Evolutionary conservation across 2,888 invertebrate genomes (phyloP), one percentile per base, ranked within the genome.

Genomic region (Drosophila austrosaltans): DNA sequence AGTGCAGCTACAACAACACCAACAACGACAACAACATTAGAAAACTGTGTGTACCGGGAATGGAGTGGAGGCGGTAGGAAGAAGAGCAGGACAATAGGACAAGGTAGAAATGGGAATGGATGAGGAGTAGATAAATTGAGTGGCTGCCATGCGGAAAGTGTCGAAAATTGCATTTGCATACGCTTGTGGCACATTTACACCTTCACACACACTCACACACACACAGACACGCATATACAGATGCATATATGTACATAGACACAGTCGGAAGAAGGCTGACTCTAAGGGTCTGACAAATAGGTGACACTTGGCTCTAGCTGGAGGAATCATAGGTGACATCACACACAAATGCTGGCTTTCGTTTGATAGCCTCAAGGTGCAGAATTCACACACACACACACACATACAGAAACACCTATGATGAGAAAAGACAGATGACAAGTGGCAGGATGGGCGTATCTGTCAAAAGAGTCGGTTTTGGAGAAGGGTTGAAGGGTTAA

Each of bases 111-210:
- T 8, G 7, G 30, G 22, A 30, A 12, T n/a, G 56, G 22, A 16
- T 16, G 12, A 30, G 53, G 75, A 74, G 72, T 75, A 81, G 75
- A 86, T 76, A 83, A 88, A 84, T 79, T 73, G 77, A 75, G 62
- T 67, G 71, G 40, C 71, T 79, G 82, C 69, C 84, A 82, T 81
- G 87, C 84, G 77, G 77, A 82, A 87, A 84, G 76, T 86, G 81
- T 77, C 79, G 87, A 86, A 83, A 83, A 88, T 86, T 85, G 86
- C 83, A 83, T 88, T 83, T 83, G 77, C 83, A 83, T 88, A 70
- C 60, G 81, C 78, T 63, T 53, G 56, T 71, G 80, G 77, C 87
- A 74, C 68, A 72, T 56, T 60, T 28, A 22, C 64, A 57, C 53
- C 32, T 53, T 53, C 22, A 8, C 63, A 57, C 32, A 63, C 32